Evolutionary conservation across 2,797 vertebrate species (phyloP).

Genomic region (Gorsachius magnificus): DNA sequence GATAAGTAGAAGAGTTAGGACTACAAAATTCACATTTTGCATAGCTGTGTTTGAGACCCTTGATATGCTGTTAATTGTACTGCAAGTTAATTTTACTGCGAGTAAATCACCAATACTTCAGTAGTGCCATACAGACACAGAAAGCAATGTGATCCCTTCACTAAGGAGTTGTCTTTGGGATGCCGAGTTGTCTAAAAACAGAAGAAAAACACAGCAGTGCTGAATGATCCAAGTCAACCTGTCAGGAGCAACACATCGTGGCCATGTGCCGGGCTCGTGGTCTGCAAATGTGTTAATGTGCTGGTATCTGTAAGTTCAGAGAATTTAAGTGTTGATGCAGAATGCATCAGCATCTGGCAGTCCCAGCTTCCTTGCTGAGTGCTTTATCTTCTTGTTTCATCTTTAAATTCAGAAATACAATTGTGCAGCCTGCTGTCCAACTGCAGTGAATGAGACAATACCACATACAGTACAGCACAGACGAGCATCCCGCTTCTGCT

Average conservation of each 20-base stretch:
- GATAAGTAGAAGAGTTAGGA: background rate
- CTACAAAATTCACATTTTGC: background rate
- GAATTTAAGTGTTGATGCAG: background rate
- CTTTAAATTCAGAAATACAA: background rate
- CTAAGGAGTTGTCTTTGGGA: background rate
- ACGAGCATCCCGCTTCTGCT: background rate
- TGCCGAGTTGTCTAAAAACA: background rate
- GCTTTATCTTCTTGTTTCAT: background rate
- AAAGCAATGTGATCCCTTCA: background rate
- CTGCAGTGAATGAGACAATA: background rate
- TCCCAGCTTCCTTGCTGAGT: background rate
- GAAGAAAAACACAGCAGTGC: background rate
- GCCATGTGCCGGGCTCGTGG: rapidly evolving
- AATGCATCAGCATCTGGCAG: background rate
- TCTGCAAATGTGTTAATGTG: background rate
- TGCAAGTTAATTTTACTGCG: background rate
- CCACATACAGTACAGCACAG: rapidly evolving
- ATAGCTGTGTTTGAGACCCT: background rate
- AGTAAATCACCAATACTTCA: background rate
- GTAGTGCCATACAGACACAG: background rate
- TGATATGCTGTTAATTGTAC: background rate
- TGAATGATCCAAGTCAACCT: background rate
- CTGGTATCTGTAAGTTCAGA: background rate
- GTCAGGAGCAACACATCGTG: background rate
- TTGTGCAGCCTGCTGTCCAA: background rate